Evolutionary conservation across 2,888 invertebrate species (phyloP).

Genomic region (Meliscaeva auricollis): DNA sequence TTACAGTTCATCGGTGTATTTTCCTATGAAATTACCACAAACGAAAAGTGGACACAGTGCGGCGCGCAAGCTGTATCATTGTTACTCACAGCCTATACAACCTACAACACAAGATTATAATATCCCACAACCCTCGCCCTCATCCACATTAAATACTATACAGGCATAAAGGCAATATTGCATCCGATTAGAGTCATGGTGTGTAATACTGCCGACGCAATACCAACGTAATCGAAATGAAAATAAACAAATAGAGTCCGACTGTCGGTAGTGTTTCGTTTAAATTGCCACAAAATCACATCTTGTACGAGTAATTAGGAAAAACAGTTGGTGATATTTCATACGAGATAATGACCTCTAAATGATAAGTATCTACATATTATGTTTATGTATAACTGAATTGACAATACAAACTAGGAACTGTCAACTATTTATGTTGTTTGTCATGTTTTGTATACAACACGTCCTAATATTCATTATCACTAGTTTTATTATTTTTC

Average conservation of each 20-base stretch:
- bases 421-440: not conserved
- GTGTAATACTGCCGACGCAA: constrained; percentile 22
- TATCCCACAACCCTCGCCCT: constrained; percentile 34
- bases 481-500: too few species aligned
- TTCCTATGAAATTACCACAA: constrained; percentile 47
- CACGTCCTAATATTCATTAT: too few species aligned
- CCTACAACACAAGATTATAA: constrained; percentile 5
- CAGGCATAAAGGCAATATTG: not conserved
- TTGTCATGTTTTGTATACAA: too few species aligned
- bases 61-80: constrained; percentile 39
- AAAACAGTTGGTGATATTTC: constrained; percentile 23
- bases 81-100: constrained; percentile 4
- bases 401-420: constrained; percentile 6
- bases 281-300: constrained; percentile 63
- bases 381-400: not conserved
- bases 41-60: constrained; percentile 35
- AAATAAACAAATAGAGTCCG: constrained; percentile 10
- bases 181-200: constrained; percentile 30
- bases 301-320: constrained; percentile 50
- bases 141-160: not conserved
- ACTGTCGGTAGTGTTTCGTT: constrained; percentile 11
- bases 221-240: constrained; percentile 9
- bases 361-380: not conserved
- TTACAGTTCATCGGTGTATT: constrained; percentile 53
- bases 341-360: constrained; percentile 21